A percentile compares a stretch with the other conserved stretches of the same genome.
Conservation (phyloP, 2,113 vertebrate genomes). For the Cariama cristata region DNA sequence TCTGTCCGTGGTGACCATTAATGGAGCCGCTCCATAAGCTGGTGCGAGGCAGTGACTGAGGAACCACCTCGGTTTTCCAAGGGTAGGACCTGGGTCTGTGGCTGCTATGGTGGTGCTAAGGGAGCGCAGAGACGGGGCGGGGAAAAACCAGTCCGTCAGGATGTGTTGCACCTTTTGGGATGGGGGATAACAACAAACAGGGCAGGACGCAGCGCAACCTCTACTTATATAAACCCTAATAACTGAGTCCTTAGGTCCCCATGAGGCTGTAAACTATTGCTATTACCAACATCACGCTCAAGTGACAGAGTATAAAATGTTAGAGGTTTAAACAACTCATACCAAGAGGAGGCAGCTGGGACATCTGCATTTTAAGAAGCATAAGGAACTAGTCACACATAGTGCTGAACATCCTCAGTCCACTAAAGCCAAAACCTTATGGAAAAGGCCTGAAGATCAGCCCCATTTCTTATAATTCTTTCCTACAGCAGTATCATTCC, state of each 20-base stretch:
- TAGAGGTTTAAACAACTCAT: neutral
- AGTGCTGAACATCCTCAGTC: neutral
- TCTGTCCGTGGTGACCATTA: neutral
- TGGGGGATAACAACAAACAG: neutral
- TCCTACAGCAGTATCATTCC: neutral
- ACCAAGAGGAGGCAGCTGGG: neutral
- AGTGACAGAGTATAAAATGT: neutral
- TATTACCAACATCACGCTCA: neutral
- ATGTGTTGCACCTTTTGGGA: neutral
- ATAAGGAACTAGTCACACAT: rapidly evolving
- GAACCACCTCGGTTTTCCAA: neutral
- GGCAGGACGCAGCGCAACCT: rapidly evolving
- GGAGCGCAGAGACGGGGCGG: neutral
- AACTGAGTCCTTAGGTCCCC: neutral
- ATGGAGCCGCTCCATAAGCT: neutral
- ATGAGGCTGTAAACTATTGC: neutral
- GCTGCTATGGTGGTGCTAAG: neutral
- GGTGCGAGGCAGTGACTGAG: neutral
- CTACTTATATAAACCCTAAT: neutral
- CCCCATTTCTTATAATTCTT: neutral
- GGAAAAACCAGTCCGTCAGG: neutral
- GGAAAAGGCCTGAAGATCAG: neutral
- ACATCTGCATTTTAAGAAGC: neutral
- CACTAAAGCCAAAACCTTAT: neutral
- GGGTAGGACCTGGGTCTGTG: neutral